Evolutionary conservation across 2,113 vertebrate genomes (phyloP).

Genomic region (Xyliphius kryptos): DNA sequence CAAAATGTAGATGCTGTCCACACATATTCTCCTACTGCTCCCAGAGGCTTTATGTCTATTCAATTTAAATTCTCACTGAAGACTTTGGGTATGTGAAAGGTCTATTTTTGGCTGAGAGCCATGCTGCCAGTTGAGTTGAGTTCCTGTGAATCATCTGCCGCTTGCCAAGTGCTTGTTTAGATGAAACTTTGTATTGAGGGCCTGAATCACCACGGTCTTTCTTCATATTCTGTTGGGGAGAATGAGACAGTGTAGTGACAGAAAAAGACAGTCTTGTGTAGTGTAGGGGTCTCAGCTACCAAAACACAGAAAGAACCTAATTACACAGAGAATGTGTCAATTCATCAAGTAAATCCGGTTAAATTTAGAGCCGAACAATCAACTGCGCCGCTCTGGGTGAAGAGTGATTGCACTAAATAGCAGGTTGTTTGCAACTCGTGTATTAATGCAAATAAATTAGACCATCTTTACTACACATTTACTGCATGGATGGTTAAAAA

Average conservation of each 20-base stretch:
- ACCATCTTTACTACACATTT: neutral
- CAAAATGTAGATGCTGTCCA: neutral
- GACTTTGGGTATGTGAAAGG: neutral
- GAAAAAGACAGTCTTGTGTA: too few species aligned
- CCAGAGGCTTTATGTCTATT: neutral
- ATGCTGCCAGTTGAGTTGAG: too few species aligned
- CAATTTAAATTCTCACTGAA: neutral
- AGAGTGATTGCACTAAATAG: slow-evolving; percentile 3
- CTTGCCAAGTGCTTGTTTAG: neutral
- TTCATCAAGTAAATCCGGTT: neutral
- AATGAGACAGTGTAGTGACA: too few species aligned
- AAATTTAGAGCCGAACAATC: neutral
- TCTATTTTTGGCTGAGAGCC: neutral
- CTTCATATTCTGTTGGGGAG: neutral
- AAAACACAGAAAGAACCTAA: neutral
- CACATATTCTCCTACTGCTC: neutral
- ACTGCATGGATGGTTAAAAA: too few species aligned
- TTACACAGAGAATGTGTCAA: neutral
- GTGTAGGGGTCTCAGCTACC: neutral
- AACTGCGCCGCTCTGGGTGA: neutral
- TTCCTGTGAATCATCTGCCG: neutral
- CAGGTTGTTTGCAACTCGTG: neutral
- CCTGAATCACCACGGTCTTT: slow-evolving; percentile 15
- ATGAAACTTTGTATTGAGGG: neutral
- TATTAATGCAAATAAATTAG: neutral